These are phyloP conservation scores for Petrophora chlorosata DNA, from an alignment of 2,888 invertebrate genomes.

Conservation along the genomic window DNA sequence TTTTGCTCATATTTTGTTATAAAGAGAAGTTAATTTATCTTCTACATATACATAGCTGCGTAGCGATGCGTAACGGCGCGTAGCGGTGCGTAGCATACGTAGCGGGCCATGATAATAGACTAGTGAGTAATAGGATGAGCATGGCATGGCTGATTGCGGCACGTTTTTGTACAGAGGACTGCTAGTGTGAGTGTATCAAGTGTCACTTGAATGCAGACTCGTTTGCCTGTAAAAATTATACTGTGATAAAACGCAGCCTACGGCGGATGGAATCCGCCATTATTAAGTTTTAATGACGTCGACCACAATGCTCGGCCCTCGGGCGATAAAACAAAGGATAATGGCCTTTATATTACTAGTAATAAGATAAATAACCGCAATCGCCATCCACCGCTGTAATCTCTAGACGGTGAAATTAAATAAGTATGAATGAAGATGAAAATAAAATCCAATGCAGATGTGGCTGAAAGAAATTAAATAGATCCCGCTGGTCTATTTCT, in stretches of 20 bases:
- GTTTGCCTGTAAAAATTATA: constrained; percentile 15
- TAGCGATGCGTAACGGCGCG: too few relatives aligned
- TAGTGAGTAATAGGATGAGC: too few relatives aligned
- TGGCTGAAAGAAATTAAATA: constrained; percentile 35
- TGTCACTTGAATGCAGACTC: neutral
- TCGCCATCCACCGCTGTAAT: constrained; percentile 52
- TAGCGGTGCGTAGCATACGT: too few relatives aligned
- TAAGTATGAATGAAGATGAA: constrained; percentile 56
- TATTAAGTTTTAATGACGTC: constrained; percentile 79
- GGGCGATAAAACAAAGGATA: constrained; percentile 72
- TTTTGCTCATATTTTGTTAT: too few relatives aligned
- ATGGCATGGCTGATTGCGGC: too few relatives aligned
- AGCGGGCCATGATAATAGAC: too few relatives aligned
- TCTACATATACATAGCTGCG: too few relatives aligned
- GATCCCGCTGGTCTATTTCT: constrained; percentile 6
- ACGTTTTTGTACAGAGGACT: too few relatives aligned
- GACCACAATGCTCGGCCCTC: constrained; percentile 56
- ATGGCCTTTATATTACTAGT: constrained; percentile 61
- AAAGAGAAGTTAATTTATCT: too few relatives aligned
- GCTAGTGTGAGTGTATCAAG: too few relatives aligned
- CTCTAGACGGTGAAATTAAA: constrained; percentile 49
- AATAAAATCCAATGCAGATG: constrained; percentile 46
- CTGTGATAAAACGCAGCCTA: constrained; percentile 49
- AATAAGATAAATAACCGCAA: constrained; percentile 69
- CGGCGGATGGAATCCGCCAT: constrained; percentile 66